Percentiles rank a stretch among this genome's conserved stretches.
Evolutionary conservation across 2,888 invertebrate species (phyloP).

Genomic region (Busseola fusca): DNA sequence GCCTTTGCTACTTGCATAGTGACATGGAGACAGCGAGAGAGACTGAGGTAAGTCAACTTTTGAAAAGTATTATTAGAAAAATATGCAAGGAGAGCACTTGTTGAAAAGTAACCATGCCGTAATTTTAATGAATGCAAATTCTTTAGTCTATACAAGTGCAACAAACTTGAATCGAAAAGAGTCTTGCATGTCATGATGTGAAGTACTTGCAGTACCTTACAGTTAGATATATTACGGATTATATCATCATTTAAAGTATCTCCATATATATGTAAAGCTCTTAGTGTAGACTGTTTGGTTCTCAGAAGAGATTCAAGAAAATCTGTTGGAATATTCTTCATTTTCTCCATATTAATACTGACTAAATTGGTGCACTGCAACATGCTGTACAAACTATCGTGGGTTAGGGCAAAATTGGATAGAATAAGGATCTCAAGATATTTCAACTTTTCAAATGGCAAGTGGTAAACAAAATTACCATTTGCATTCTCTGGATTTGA

Average conservation of each 20-base stretch:
- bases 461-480: conserved; percentile 85
- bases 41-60: conserved; percentile 83
- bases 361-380: conserved; percentile 84
- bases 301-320: conserved; percentile 84
- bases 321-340: conserved; percentile 87
- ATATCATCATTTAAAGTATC: conserved; percentile 87
- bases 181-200: conserved; percentile 88
- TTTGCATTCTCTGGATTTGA: conserved; percentile 84
- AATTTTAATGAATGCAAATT: conserved; percentile 85
- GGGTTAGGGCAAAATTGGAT: conserved; percentile 87
- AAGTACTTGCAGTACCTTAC: conserved; percentile 80
- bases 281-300: conserved; percentile 80
- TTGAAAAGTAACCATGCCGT: conserved; percentile 87
- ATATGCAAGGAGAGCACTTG: conserved; percentile 84
- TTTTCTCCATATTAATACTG: conserved; percentile 88
- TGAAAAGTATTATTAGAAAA: conserved; percentile 86
- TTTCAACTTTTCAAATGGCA: conserved; percentile 86
- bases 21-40: conserved; percentile 85
- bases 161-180: conserved; percentile 86
- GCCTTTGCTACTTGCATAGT: conserved; percentile 85
- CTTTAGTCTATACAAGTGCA: conserved; percentile 83
- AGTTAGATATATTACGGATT: conserved; percentile 82
- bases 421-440: conserved; percentile 83
- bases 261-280: conserved; percentile 86
- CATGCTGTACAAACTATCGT: conserved; percentile 85